These are phyloP conservation scores for Rutpela maculata DNA, from an alignment of 2,888 invertebrate genomes.

Conservation along the genomic window DNA sequence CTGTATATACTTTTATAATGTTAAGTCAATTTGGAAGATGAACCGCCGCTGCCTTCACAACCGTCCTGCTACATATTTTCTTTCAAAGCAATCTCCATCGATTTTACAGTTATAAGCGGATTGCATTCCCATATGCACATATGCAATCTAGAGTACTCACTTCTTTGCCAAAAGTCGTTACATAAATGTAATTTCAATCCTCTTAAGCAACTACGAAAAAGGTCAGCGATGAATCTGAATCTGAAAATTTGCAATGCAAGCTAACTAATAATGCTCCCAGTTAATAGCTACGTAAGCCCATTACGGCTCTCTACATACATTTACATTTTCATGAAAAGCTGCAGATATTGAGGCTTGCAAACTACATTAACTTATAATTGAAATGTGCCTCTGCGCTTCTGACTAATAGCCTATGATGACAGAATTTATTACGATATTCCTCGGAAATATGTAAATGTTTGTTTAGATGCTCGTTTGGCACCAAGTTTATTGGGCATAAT, in stretches of 20 bases:
- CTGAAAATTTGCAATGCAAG: slow-evolving; percentile 37
- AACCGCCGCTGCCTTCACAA: no score
- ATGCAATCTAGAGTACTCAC: neutral
- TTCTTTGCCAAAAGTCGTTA: neutral
- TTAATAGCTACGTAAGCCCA: slow-evolving; percentile 34
- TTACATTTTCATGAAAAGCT: slow-evolving; percentile 43
- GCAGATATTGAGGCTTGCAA: slow-evolving; percentile 33
- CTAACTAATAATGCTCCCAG: slow-evolving; percentile 18
- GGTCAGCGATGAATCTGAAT: slow-evolving; percentile 12
- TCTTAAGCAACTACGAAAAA: neutral
- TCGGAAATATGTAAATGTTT: slow-evolving; percentile 29
- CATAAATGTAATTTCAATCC: neutral
- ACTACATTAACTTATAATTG: slow-evolving; percentile 41
- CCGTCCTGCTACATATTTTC: neutral
- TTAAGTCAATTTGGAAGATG: no score
- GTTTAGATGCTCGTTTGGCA: slow-evolving; percentile 15
- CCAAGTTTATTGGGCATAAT: slow-evolving; percentile 11
- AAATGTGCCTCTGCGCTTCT: slow-evolving; percentile 28
- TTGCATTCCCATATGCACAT: neutral
- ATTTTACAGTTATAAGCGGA: neutral
- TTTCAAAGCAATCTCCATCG: neutral
- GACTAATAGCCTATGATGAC: slow-evolving; percentile 14
- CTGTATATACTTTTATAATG: no score
- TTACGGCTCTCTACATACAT: slow-evolving; percentile 37
- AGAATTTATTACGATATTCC: neutral